These are phyloP conservation scores for Anas flavirostris DNA, from an alignment of 2,797 vertebrate species.

Conservation along the genomic window DNA sequence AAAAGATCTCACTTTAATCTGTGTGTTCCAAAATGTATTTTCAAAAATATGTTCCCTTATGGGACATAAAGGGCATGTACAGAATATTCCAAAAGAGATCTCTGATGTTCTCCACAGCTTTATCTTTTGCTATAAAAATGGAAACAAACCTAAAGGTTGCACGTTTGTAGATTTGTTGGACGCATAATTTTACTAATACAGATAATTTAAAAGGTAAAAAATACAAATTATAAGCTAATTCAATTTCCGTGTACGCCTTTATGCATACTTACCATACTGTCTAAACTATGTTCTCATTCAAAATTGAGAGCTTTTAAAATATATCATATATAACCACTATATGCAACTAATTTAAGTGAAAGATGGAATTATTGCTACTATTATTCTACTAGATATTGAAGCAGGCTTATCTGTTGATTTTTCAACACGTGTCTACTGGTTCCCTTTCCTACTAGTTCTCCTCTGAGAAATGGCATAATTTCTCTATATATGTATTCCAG, in stretches of 20 bases:
- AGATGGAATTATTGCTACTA: background rate
- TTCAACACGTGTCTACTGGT: background rate
- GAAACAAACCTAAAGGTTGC: background rate
- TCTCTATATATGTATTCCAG: background rate
- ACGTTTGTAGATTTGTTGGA: background rate
- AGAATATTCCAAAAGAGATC: background rate
- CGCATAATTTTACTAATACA: background rate
- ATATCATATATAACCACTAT: background rate
- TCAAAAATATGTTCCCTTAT: background rate
- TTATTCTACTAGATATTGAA: background rate
- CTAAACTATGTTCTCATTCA: background rate
- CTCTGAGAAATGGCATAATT: background rate
- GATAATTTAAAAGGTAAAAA: background rate
- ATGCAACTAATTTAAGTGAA: constrained; percentile 2
- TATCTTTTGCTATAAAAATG: background rate
- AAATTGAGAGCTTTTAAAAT: background rate
- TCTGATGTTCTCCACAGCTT: background rate
- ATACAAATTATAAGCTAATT: background rate
- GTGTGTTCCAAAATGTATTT: background rate
- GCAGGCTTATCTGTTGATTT: background rate
- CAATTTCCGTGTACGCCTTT: background rate
- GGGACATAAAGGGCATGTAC: background rate
- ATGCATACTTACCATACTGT: background rate
- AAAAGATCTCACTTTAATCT: background rate
- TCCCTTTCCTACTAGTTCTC: background rate